Evolutionary conservation across 2,113 vertebrate genomes (phyloP).

Genomic region (Merops nubicus): DNA sequence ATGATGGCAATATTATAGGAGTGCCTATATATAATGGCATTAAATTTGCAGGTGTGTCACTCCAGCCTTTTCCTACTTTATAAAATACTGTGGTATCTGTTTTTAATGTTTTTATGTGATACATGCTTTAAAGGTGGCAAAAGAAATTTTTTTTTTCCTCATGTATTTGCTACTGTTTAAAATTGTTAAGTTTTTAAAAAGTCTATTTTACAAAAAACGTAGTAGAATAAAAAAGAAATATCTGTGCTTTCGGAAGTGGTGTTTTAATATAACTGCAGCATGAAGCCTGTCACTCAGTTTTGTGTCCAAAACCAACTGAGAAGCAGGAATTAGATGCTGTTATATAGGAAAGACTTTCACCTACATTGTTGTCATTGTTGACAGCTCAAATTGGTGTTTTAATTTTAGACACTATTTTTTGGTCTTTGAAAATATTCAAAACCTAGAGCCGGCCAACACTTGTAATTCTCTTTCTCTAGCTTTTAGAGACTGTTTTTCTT

Average conservation of each 20-base stretch:
- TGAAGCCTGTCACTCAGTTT: not conserved
- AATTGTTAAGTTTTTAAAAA: not conserved
- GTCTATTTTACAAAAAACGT: not conserved
- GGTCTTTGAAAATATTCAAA: not conserved
- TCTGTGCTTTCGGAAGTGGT: not conserved
- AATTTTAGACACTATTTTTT: not conserved
- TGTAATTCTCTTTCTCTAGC: not conserved
- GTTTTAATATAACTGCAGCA: not conserved
- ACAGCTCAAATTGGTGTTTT: not conserved
- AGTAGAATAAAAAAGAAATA: not conserved
- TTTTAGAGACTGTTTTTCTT: not conserved
- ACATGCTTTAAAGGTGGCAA: not conserved
- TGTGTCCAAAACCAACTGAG: not conserved
- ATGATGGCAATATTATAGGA: not conserved
- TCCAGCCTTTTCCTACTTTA: not conserved
- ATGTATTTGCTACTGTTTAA: not conserved
- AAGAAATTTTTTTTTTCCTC: not conserved
- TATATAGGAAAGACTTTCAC: not conserved
- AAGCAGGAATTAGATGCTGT: not conserved
- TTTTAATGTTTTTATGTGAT: not conserved
- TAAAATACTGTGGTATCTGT: not conserved
- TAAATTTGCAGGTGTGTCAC: not conserved
- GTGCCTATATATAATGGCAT: not conserved
- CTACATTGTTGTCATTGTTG: not conserved
- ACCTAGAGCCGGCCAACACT: not conserved